These are phyloP conservation scores for Capitulum mitella DNA, from an alignment of 2,888 invertebrate species.

Conservation along the genomic window DNA sequence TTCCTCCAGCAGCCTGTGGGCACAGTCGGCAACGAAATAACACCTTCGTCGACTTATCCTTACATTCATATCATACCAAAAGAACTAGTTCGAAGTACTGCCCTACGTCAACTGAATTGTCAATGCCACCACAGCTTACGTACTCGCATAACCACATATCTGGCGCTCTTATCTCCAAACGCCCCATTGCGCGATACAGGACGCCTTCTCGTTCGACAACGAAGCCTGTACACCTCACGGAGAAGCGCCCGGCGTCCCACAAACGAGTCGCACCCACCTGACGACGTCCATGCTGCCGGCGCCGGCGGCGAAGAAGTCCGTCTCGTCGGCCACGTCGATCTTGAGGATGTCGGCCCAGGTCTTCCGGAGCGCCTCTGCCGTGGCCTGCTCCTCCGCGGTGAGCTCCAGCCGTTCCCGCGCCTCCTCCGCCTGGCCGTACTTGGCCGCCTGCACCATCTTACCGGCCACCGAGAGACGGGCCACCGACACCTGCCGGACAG, in stretches of 20 bases:
- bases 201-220: no score
- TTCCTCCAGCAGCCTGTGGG: slow-evolving; percentile 72
- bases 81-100: no score
- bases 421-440: slow-evolving; percentile 59
- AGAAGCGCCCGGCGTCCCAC: no score
- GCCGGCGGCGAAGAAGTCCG: slow-evolving; percentile 89
- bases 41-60: no score
- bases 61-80: no score
- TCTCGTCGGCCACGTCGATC: slow-evolving; percentile 62
- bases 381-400: slow-evolving; percentile 62
- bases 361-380: slow-evolving; percentile 55
- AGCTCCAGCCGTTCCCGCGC: slow-evolving; percentile 54
- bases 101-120: no score
- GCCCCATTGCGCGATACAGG: no score
- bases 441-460: slow-evolving; percentile 72
- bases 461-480: slow-evolving; percentile 66
- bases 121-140: no score
- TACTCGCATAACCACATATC: no score
- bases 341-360: slow-evolving; percentile 83
- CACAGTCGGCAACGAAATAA: no score
- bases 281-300: slow-evolving; percentile 58
- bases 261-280: background rate
- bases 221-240: no score
- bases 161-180: no score
- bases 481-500: slow-evolving; percentile 63